These are phyloP conservation scores for Eristalinus sepulchralis DNA, from an alignment of 2,888 invertebrate species.

Conservation along the genomic window DNA sequence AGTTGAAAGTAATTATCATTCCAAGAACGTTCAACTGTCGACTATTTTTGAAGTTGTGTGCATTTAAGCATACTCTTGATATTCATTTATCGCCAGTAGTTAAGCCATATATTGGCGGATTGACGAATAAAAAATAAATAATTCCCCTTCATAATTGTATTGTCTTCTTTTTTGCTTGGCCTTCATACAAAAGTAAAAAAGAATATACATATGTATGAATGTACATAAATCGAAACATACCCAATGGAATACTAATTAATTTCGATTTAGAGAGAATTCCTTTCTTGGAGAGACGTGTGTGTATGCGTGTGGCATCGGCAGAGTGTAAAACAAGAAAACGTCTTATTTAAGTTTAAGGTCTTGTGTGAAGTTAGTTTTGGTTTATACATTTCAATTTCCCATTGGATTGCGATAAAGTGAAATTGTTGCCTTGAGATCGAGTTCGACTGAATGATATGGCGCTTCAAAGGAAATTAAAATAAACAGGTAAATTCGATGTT, in stretches of 20 bases:
- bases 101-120: slow-evolving; percentile 48
- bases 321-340: slow-evolving; percentile 23
- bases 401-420: slow-evolving; percentile 32
- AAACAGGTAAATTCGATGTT: slow-evolving; percentile 55
- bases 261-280: slow-evolving; percentile 65
- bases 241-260: slow-evolving; percentile 65
- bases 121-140: slow-evolving; percentile 37
- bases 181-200: slow-evolving; percentile 45
- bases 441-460: slow-evolving; percentile 46
- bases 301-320: background rate
- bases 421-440: slow-evolving; percentile 27
- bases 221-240: slow-evolving; percentile 30
- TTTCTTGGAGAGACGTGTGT: background rate
- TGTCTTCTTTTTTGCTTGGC: slow-evolving; percentile 33
- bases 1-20: slow-evolving; percentile 54
- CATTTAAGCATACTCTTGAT: slow-evolving; percentile 34
- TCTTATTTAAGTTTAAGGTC: slow-evolving; percentile 37
- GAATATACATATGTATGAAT: background rate
- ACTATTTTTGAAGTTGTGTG: slow-evolving; percentile 13
- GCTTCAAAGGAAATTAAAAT: slow-evolving; percentile 42
- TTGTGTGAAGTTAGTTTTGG: slow-evolving; percentile 32
- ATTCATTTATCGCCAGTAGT: slow-evolving; percentile 48
- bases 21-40: slow-evolving; percentile 32
- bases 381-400: slow-evolving; percentile 44
- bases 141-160: slow-evolving; percentile 61